Percentiles rank a stretch among this genome's conserved stretches.
phyloP scores from a whole-genome alignment of 2,888 invertebrate species.

The Choreutis nemorana region DNA sequence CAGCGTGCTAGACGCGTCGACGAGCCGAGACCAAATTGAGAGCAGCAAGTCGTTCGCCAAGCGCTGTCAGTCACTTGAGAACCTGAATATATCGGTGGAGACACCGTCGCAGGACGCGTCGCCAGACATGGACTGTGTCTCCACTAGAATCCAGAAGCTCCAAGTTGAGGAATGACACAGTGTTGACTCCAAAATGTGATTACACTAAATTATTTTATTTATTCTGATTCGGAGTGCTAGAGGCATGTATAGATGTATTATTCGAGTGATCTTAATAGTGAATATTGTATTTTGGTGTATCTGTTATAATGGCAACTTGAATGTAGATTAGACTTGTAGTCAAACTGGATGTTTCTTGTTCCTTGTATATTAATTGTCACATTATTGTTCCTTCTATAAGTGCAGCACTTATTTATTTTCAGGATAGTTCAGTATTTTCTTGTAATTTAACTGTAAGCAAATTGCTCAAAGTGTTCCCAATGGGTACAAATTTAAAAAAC shows the following conservation, averaged over 20 bases:
- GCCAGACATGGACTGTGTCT: conserved; percentile 69
- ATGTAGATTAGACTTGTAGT: too few species aligned
- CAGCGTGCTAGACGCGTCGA: conserved; percentile 46
- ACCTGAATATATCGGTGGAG: conserved; percentile 54
- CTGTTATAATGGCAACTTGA: too few species aligned
- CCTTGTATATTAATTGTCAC: too few species aligned
- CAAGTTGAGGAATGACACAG: conserved; percentile 66
- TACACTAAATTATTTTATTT: not conserved
- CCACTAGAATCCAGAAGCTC: conserved; percentile 69
- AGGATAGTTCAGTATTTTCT: too few species aligned
- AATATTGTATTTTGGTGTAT: too few species aligned
- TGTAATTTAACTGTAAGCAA: too few species aligned
- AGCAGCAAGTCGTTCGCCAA: conserved; percentile 48
- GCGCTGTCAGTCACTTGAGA: conserved; percentile 70
- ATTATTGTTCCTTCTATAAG: too few species aligned
- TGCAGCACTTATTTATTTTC: too few species aligned
- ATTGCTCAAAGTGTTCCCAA: conserved; percentile 35
- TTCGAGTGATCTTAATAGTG: too few species aligned
- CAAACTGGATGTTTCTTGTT: too few species aligned
- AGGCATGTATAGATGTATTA: conserved; percentile 7
- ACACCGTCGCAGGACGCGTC: conserved; percentile 35
- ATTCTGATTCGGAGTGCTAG: not conserved
- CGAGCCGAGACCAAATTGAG: conserved; percentile 42
- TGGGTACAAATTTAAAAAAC: conserved; percentile 29
- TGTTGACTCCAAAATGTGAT: conserved; percentile 10